Percentiles rank a stretch among this genome's conserved stretches.
These are phyloP conservation scores for Chelonoidis abingdonii DNA, from an alignment of 2,113 vertebrate genomes.

Conservation along the genomic window DNA sequence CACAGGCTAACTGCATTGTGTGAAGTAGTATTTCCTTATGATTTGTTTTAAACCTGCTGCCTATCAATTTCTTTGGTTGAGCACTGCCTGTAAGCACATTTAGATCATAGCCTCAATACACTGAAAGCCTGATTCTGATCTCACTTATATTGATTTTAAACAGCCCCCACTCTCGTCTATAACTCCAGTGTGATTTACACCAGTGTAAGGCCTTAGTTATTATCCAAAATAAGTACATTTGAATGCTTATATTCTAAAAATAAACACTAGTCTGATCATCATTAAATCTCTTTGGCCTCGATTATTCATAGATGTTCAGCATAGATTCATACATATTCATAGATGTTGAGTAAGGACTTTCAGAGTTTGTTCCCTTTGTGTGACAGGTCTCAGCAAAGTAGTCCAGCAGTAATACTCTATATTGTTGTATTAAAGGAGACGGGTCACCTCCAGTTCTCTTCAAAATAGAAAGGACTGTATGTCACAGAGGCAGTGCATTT, in stretches of 20 bases:
- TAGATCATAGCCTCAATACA: background rate
- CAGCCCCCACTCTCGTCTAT: background rate
- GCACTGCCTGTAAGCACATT: background rate
- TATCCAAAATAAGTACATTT: background rate
- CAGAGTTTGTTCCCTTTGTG: background rate
- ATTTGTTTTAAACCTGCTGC: background rate
- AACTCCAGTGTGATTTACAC: background rate
- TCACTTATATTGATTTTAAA: background rate
- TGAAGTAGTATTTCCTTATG: background rate
- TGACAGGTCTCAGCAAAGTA: background rate
- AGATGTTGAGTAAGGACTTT: background rate
- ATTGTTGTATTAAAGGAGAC: background rate
- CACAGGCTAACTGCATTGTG: background rate
- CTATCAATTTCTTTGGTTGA: background rate
- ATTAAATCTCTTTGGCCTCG: background rate
- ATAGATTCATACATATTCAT: no score
- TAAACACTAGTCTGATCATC: background rate
- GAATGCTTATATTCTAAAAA: background rate
- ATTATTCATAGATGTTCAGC: background rate
- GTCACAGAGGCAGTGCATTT: background rate
- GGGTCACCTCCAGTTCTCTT: fast-evolving
- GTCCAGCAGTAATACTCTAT: background rate
- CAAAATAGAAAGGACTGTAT: background rate
- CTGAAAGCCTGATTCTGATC: background rate
- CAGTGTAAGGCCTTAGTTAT: background rate